Evolutionary conservation across 2,888 invertebrate species (phyloP), one percentile per base, ranked within the genome.

Genomic region (Melieria omissa): DNA sequence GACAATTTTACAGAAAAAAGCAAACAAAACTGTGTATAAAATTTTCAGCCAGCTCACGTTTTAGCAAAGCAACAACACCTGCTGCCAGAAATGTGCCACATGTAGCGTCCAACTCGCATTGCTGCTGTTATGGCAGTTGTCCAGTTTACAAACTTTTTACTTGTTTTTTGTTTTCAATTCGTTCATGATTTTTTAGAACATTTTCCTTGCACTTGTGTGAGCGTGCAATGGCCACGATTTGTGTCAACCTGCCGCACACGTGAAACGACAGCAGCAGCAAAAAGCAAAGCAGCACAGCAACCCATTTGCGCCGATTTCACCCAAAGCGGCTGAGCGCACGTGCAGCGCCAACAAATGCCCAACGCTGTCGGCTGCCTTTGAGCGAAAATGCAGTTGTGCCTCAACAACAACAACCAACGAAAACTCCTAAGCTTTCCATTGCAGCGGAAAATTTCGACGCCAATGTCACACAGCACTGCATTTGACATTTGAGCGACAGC

Each of bases 191-290:
- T 29, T 54, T 45, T 46, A 1, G 55, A 44, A 45, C 14, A 41
- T 14, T 49, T 47, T 49, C 58, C 67, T 42, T 60, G 14, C 60
- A 52, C 49, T 41, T 42, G 52, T 44, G 60, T 42, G 44, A 60
- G 61, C 60, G 45, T 67, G 44, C 60, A 67, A 67, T 67, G 60
- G 60, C 47, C 60, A 58, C 60, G 60, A 67, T 67, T 67, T 61
- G 44, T 12, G 49, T 60, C 67, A 57, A 46, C 29, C 41, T 42
- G 52, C 12, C 45, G 4, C 47, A 49, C 16, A 49, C 9, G 12
- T 10, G 4, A 65, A 14, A 8, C 49, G 49, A 1, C 52, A 52
- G 52, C 52, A 52, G 14, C 12, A 12, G 14, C 14, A 14, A 52
- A 9, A 52, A 5, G 1, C 52, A 52, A 9, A 52, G 14, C 9